These are phyloP conservation scores for Halcyon malimbica DNA, from an alignment of 2,113 vertebrate genomes.

Conservation along the genomic window DNA sequence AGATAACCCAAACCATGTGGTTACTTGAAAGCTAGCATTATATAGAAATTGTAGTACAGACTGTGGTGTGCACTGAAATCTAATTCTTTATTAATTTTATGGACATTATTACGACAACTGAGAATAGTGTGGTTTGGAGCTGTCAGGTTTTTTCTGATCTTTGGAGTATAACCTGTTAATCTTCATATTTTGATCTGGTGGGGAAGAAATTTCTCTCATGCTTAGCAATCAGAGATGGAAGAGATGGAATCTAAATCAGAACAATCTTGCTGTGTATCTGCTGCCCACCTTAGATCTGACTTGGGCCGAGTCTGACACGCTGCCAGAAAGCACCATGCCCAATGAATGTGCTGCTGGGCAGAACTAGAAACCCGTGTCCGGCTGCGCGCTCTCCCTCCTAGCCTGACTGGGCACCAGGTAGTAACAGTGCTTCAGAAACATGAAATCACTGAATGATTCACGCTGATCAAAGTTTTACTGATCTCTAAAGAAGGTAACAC, in stretches of 20 bases:
- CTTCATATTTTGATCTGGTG: neutral
- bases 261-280: neutral
- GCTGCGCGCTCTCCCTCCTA: neutral
- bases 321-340: neutral
- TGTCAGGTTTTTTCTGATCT: neutral
- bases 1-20: neutral
- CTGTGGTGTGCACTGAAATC: neutral
- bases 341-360: neutral
- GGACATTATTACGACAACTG: neutral
- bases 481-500: neutral
- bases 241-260: neutral
- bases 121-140: neutral
- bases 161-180: neutral
- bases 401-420: neutral
- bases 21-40: neutral
- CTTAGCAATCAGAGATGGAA: neutral
- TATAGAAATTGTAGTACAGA: neutral
- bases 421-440: neutral
- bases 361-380: slow-evolving; percentile 12
- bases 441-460: neutral
- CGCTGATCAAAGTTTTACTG: neutral
- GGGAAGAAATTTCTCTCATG: neutral
- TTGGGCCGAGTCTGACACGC: slow-evolving; percentile 2
- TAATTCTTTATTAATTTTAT: neutral
- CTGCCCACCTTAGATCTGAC: neutral